Evolutionary conservation across 2,888 invertebrate genomes (phyloP).

Genomic region (Mermis nigrescens): DNA sequence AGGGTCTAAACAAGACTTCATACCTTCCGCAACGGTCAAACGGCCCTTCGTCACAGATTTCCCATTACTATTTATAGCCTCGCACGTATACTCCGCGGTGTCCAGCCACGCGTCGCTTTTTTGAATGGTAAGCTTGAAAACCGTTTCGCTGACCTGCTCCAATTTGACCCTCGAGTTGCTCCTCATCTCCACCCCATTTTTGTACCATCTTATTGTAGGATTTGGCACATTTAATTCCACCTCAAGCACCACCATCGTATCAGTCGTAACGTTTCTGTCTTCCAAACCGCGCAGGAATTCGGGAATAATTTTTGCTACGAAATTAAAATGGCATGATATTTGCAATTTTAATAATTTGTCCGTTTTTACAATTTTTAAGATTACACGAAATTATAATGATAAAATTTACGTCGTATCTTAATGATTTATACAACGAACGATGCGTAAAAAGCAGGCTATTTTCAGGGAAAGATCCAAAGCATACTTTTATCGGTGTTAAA

Average conservation of each 20-base stretch:
- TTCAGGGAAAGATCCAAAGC: too few relatives aligned
- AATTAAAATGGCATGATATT: too few relatives aligned
- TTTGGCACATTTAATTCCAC: slow-evolving; percentile 8
- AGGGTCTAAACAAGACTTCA: too few relatives aligned
- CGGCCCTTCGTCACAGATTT: slow-evolving; percentile 21
- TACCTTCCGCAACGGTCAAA: slow-evolving; percentile 16
- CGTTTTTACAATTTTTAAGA: too few relatives aligned
- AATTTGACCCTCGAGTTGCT: background rate
- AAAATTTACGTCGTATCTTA: too few relatives aligned
- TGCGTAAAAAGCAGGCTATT: too few relatives aligned
- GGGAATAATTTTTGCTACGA: slow-evolving; percentile 8
- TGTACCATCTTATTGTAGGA: slow-evolving; percentile 1
- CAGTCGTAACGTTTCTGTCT: background rate
- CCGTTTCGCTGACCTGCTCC: background rate
- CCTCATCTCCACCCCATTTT: slow-evolving; percentile 3
- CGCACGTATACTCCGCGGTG: slow-evolving; percentile 50
- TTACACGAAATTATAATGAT: too few relatives aligned
- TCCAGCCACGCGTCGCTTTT: background rate
- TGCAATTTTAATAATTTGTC: too few relatives aligned
- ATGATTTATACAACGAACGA: too few relatives aligned
- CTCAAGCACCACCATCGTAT: slow-evolving; percentile 1
- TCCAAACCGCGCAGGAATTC: slow-evolving; percentile 2
- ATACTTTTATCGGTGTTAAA: too few relatives aligned
- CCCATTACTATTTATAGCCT: slow-evolving; percentile 59
- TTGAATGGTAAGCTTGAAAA: background rate